Evolutionary conservation across 2,113 vertebrate genomes (phyloP), one percentile per base, ranked within the genome.

Genomic region (Mus pahari): DNA sequence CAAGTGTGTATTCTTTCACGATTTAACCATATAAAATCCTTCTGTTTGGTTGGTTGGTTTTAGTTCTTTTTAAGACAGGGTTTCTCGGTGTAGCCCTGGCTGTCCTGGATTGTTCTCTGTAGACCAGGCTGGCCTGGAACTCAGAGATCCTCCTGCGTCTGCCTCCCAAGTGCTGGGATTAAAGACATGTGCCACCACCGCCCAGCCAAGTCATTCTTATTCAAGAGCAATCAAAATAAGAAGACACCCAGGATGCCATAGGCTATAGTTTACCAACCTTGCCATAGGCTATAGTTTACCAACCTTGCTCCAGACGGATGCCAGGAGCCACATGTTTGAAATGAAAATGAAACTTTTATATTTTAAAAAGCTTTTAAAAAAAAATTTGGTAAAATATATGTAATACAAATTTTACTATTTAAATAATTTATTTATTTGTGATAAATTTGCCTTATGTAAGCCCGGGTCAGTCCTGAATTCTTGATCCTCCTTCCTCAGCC

Each of bases 141-240:
- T 26, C 55, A 60, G 55, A 58, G 5, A 82, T 60, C 36, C 12
- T 0, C 22, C 55, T 60, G 55, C 36, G 13, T 82, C 79, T 39
- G 36, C n/a, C 79, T 60, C 55, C 22, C 7, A 7, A 82, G 55
- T 60, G 36, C 55, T 60, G 53, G 12, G 20, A 82, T 58, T 60
- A 60, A 82, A 82, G 53, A 7, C 0, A 0, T 58, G 78, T 0
- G 0, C 53, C 55, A 39, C 0, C 79, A 26, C 7, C 5, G 0
- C 36, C 17, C 36, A 60, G 55, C 33, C 22, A n/a, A 58, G 28
- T 50, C 45, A 33, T 50, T 77, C 14, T 77, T 33, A 77, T 31
- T 90, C 48, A 81, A 87, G n/a, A 24, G 11, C 45, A 48, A 26
- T 55, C 20, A 66, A 31, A 53, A 45, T 71, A n/a, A 53, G n/a